A percentile compares a stretch with the other conserved stretches of the same genome.
Evolutionary conservation across 2,888 invertebrate species (phyloP).

Genomic region (Apamea monoglypha): DNA sequence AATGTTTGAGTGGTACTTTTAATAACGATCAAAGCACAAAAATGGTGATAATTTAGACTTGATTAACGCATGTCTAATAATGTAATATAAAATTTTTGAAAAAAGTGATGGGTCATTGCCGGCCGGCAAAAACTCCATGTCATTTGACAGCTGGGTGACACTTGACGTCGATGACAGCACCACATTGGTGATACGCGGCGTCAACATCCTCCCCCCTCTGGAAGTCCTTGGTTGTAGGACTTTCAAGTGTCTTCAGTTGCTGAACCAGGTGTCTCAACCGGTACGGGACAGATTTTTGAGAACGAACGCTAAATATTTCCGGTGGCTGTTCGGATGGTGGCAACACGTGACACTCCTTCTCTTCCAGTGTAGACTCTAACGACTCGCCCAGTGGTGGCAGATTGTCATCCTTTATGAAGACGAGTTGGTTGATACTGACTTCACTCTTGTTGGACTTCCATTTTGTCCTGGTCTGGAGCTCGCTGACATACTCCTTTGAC

Average conservation of each 20-base stretch:
- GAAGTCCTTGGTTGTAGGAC: not conserved
- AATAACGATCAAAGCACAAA: too few species aligned
- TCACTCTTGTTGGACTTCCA: not conserved
- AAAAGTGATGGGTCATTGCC: too few species aligned
- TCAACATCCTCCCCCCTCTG: slow-evolving; percentile 6
- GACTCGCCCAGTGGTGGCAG: not conserved
- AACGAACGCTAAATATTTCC: not conserved
- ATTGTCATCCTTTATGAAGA: not conserved
- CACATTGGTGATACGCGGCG: too few species aligned
- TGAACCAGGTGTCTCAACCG: not conserved
- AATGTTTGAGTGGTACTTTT: too few species aligned
- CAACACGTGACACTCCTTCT: not conserved
- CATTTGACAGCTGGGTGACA: too few species aligned
- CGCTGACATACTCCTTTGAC: slow-evolving; percentile 4
- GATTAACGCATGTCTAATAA: too few species aligned
- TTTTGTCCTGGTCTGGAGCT: not conserved
- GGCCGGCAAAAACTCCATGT: too few species aligned
- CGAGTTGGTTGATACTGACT: not conserved
- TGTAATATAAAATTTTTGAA: too few species aligned
- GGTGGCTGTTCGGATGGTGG: not conserved
- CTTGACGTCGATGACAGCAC: too few species aligned
- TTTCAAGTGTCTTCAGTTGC: not conserved
- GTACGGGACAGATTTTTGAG: not conserved
- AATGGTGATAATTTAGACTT: too few species aligned
- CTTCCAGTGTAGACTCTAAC: not conserved